These are phyloP conservation scores for Carduelis carduelis DNA, from an alignment of 2,797 vertebrate genomes.

Conservation along the genomic window DNA sequence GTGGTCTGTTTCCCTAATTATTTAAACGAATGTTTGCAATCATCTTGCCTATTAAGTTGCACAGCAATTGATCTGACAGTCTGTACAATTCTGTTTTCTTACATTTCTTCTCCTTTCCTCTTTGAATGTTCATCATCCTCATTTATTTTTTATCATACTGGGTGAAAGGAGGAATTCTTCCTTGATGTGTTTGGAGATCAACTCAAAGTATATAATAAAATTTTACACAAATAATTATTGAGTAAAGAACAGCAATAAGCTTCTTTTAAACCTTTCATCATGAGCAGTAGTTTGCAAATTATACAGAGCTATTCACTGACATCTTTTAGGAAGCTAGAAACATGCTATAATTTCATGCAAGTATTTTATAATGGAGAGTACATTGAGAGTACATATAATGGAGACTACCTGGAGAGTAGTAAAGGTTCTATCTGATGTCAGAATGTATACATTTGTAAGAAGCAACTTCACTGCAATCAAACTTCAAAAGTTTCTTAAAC, in stretches of 20 bases:
- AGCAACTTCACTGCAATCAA: background rate
- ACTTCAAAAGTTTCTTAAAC: background rate
- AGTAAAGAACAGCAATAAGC: background rate
- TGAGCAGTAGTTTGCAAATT: background rate
- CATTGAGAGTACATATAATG: background rate
- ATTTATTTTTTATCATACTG: background rate
- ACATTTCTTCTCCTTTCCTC: background rate
- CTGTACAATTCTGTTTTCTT: background rate
- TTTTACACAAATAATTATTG: background rate
- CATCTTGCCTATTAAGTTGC: background rate
- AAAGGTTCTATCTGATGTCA: background rate
- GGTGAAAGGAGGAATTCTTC: background rate
- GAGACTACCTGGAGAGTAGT: background rate
- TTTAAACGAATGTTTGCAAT: background rate
- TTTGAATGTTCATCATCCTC: background rate
- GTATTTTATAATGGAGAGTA: background rate
- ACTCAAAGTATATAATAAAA: background rate
- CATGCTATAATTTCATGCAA: background rate
- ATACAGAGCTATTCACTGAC: background rate
- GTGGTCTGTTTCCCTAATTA: background rate
- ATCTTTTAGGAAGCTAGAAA: background rate
- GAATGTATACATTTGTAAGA: background rate
- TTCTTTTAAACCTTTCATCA: background rate
- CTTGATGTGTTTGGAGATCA: background rate
- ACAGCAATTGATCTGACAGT: background rate